These are phyloP conservation scores for Luperina nickerlii DNA, from an alignment of 2,888 invertebrate species.

Conservation along the genomic window DNA sequence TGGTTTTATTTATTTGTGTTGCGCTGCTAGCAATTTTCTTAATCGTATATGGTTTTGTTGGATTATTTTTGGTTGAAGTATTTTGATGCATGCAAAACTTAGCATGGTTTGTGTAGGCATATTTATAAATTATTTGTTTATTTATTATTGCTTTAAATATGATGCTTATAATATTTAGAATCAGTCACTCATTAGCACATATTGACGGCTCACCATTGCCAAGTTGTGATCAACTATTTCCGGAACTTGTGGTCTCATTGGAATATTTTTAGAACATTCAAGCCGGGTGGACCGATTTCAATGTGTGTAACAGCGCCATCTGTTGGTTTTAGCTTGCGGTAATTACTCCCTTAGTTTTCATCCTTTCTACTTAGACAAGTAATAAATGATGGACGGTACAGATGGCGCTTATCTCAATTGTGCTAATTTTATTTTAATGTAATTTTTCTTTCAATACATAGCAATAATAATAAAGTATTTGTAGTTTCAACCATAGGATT, in stretches of 20 bases:
- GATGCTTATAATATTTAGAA: slow-evolving; percentile 75
- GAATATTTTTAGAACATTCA: slow-evolving; percentile 76
- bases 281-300: slow-evolving; percentile 83
- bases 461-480: neutral
- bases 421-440: slow-evolving; percentile 10
- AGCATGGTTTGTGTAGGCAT: slow-evolving; percentile 67
- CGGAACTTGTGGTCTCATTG: slow-evolving; percentile 77
- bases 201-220: slow-evolving; percentile 81
- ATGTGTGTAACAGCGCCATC: slow-evolving; percentile 85
- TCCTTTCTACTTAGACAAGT: slow-evolving; percentile 32
- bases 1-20: slow-evolving; percentile 63
- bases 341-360: slow-evolving; percentile 45
- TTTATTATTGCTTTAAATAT: slow-evolving; percentile 69
- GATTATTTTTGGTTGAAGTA: slow-evolving; percentile 53
- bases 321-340: slow-evolving; percentile 70
- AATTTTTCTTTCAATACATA: neutral
- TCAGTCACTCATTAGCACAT: slow-evolving; percentile 85
- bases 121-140: slow-evolving; percentile 70
- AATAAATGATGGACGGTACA: slow-evolving; percentile 66
- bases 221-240: slow-evolving; percentile 73
- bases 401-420: slow-evolving; percentile 78
- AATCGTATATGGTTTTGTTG: slow-evolving; percentile 54
- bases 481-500: slow-evolving; percentile 4
- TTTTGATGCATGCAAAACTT: slow-evolving; percentile 71
- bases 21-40: slow-evolving; percentile 56